Conservation (phyloP, 2,888 invertebrate genomes). For the Sycophila texana region DNA sequence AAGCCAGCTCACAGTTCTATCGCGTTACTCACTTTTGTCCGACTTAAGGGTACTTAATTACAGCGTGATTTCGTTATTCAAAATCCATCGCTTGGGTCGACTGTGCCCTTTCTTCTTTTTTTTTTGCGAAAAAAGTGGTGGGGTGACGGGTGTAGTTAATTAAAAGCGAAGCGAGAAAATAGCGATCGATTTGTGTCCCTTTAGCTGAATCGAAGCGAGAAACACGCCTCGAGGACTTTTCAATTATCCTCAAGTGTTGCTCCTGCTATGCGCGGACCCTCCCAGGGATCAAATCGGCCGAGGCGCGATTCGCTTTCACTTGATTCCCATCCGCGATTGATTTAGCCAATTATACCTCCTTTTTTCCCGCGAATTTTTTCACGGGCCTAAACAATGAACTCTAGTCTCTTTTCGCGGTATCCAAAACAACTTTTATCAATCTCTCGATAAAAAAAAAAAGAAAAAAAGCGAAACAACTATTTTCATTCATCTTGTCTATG, state of each 20-base stretch:
- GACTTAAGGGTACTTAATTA: background rate
- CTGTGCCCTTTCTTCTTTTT: background rate
- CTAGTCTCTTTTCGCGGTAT: too few relatives aligned
- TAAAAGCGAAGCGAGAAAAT: background rate
- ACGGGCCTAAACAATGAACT: background rate
- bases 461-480: too few relatives aligned
- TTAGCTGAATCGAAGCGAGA: background rate
- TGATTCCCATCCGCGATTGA: too few relatives aligned
- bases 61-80: background rate
- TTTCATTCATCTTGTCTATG: too few relatives aligned
- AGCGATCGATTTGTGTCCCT: background rate
- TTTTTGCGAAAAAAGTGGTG: background rate
- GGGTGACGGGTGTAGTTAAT: background rate
- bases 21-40: background rate
- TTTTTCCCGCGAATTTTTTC: too few relatives aligned
- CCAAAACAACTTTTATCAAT: too few relatives aligned
- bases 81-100: background rate
- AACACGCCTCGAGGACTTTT: constrained; percentile 45
- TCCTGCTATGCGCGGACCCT: background rate
- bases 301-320: background rate
- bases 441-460: too few relatives aligned
- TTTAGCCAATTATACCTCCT: too few relatives aligned
- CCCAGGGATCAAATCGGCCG: constrained; percentile 24
- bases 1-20: background rate
- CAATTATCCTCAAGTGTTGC: constrained; percentile 45